phyloP scores from a whole-genome alignment of 2,888 invertebrate genomes.

The Ophion ventricosus region DNA sequence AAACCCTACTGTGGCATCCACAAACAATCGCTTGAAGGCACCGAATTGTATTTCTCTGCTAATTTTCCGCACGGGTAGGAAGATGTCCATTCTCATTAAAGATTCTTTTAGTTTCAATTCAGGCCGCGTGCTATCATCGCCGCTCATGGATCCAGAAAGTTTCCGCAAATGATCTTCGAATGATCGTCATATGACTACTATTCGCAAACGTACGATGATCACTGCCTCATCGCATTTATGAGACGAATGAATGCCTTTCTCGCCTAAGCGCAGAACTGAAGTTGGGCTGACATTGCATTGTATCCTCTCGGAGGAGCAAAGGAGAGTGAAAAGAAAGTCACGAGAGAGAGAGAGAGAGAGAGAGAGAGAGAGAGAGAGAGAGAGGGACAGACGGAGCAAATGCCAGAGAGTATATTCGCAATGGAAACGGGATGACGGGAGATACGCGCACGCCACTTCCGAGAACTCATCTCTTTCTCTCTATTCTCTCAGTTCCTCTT shows the following conservation, averaged over 20 bases:
- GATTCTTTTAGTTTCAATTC: too few species aligned
- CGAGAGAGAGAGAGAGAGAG: constrained; percentile 2
- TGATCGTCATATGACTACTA: background rate
- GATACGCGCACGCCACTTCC: constrained; percentile 79
- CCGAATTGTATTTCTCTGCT: too few species aligned
- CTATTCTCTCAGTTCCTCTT: constrained; percentile 23
- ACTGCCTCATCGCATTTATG: constrained; percentile 36
- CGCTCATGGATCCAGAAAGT: background rate
- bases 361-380: constrained; percentile 19
- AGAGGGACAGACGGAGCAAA: constrained; percentile 43
- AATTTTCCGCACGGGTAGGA: too few species aligned
- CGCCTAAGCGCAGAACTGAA: constrained; percentile 51
- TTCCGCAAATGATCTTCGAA: background rate
- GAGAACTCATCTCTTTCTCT: constrained; percentile 74
- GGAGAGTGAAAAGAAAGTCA: background rate
- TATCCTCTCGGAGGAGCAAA: constrained; percentile 13
- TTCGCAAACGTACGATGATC: constrained; percentile 12
- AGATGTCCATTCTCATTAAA: too few species aligned
- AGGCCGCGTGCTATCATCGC: too few species aligned
- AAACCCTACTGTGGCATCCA: too few species aligned
- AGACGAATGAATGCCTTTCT: constrained; percentile 49
- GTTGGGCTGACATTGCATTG: constrained; percentile 41
- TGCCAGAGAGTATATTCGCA: constrained; percentile 55
- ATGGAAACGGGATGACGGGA: constrained; percentile 70
- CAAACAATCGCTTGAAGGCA: too few species aligned